Percentiles rank a stretch among this genome's conserved stretches.
Conservation (phyloP, 2,113 vertebrate species). For the Eclectus roratus region DNA sequence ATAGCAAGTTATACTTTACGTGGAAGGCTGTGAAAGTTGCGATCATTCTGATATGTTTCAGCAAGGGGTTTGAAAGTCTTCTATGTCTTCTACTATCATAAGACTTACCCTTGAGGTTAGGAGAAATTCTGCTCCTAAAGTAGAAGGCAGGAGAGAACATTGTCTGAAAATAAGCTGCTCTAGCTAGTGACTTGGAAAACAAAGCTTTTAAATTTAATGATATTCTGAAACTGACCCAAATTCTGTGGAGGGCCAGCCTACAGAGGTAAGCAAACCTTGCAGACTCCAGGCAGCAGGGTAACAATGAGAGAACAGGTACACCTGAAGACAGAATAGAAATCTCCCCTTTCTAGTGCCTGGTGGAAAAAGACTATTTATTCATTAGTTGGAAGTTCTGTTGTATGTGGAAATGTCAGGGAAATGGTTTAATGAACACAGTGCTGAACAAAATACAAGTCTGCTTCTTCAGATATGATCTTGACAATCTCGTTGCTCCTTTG, state of each 20-base stretch:
- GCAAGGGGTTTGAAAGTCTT: not conserved
- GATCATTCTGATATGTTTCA: not conserved
- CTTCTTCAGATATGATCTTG: not conserved
- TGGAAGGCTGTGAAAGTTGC: not conserved
- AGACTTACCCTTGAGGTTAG: not conserved
- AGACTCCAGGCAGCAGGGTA: not conserved
- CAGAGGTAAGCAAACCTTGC: not conserved
- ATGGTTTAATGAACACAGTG: not conserved
- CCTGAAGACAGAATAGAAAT: not conserved
- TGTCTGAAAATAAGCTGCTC: not conserved
- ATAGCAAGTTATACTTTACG: not conserved
- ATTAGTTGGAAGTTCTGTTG: not conserved
- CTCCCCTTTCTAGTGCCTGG: not conserved
- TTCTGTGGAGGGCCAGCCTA: not conserved
- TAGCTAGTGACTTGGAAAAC: not conserved
- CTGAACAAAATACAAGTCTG: not conserved
- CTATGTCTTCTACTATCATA: not conserved
- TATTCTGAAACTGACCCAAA: constrained; percentile 10
- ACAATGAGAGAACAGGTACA: not conserved
- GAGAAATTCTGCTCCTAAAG: not conserved
- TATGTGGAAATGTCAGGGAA: not conserved
- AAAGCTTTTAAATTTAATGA: not conserved
- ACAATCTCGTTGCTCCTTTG: not conserved
- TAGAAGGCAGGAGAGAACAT: not conserved
- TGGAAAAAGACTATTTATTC: not conserved